Percentiles rank a stretch among this genome's conserved stretches.
phyloP scores from a whole-genome alignment of 1,140 invertebrate genomes.

The Berghia stephanieae region DNA sequence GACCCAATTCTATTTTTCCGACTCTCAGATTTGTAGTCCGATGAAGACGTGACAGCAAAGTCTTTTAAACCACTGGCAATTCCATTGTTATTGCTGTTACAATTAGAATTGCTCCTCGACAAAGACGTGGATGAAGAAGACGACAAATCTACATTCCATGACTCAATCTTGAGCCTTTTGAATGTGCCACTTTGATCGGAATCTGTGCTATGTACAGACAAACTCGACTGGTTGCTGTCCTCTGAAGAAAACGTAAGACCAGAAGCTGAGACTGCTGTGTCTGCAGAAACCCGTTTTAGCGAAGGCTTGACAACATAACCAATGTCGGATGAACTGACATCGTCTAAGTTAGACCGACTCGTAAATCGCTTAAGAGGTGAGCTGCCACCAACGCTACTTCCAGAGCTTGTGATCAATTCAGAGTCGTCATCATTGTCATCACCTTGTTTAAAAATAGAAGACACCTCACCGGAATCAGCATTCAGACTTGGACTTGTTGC shows the following conservation, averaged over 20 bases:
- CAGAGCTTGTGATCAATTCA: no score
- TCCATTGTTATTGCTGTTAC: constrained; percentile 23
- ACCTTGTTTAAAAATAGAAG: no score
- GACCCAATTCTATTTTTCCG: no score
- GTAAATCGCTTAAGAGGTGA: constrained; percentile 14
- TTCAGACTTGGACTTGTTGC: no score
- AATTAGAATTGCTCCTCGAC: constrained; percentile 17
- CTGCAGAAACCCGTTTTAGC: constrained; percentile 33
- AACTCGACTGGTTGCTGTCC: constrained; percentile 55
- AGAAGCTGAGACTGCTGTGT: constrained; percentile 3
- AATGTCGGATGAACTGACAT: constrained; percentile 31
- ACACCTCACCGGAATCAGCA: no score
- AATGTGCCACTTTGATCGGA: constrained; percentile 49
- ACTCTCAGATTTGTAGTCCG: constrained; percentile 27
- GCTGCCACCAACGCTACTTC: no score
- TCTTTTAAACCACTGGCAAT: no score
- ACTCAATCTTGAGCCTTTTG: constrained; percentile 46
- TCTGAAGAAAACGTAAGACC: constrained; percentile 38
- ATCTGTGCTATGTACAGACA: constrained; percentile 49
- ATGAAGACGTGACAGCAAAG: constrained; percentile 29
- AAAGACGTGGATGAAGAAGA: no score
- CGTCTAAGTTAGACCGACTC: constrained; percentile 34
- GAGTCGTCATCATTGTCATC: no score
- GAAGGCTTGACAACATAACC: constrained; percentile 11
- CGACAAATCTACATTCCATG: no score